Evolutionary conservation across 2,113 vertebrate genomes (phyloP), one percentile per base, ranked within the genome.

Genomic region (Eclectus roratus): DNA sequence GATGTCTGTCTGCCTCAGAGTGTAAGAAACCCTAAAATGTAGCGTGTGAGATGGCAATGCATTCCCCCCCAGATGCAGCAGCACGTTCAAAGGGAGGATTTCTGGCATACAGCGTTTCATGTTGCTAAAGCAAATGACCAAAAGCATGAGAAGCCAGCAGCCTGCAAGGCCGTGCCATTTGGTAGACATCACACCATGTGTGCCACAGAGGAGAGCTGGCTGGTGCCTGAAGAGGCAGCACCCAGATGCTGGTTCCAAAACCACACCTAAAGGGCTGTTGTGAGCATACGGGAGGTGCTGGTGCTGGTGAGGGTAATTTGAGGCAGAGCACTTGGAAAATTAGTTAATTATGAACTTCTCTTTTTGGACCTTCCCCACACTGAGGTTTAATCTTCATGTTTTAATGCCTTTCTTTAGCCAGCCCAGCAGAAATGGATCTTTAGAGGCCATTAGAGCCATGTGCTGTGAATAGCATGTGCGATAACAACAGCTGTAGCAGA

Each of bases 81-180:
- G 5, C 2, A 5, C 7, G 1, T 8, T 4, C 7, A 17, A 60
- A 1, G 47, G 66, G 47, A 14, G 66, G 8, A 2, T 44, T 55
- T 15, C 60, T 66, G 5, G 0, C 16, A 13, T 6, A 7, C 4
- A 6, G 19, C 11, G 0, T 9, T 5, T 16, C n/a, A 0, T 2
- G 19, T 18, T 14, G 64, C 46, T 53, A 8, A 55, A 43, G 70
- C 55, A 12, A 37, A 46, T 1, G 39, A 6, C 23, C 23, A 2
- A 7, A 44, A 14, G 27, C 55, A 1, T 4, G 8, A 56, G 41
- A 41, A 35, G n/a, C 46, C 1, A 11, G 69, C 66, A 11, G 66
- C 66, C 33, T 29, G 58, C 20, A 5, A 3, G 23, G 6, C 71
- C 33, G 0, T 1, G 35, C 13, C 4, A 0, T 2, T 11, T 1